Base-by-base conservation (phyloP, 2,113 vertebrate genomes). In the Struthidea cinerea region DNA sequence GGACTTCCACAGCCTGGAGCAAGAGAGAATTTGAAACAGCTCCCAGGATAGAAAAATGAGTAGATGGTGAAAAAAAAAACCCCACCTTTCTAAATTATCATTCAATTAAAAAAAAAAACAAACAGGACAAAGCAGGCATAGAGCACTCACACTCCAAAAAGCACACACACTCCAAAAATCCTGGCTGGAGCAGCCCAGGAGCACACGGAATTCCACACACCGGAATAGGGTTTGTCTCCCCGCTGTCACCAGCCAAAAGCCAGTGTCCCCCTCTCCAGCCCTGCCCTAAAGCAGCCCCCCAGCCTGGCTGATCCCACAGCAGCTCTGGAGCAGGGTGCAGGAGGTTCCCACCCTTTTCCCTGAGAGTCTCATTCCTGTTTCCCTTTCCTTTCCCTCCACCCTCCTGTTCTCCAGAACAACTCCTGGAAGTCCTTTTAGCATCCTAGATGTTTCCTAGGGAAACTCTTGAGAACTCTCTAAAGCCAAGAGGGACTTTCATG, bases 151-250 rank as follows among this genome's bases (percentile, higher is more conserved):
- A 89, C 61, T 53, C 46, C 61, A 60, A 23, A 75, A 68, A 68
- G 56, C 42, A 9, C 49, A 63, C 44, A 46, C 60, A 24, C 33
- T 60, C 39, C 15, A 8, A 50, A 30, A 27, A 6, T 3, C 16
- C 28, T 2, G n/a, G 33, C 14, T 0, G 0, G 42, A 30, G 64
- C 61, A 28, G 69, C 42, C 49, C 28, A 3, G 77, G 26, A 83
- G 20, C 64, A 14, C 16, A 1, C 0, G 0, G 37, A 4, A 5
- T 10, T 44, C 64, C 74, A 56, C 16, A 12, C 2, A 15, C 9
- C 4, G 26, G 39, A 49, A 18, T 0, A 22, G 26, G 10, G 20
- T 2, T 16, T 60, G 53, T 52, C 35, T 19, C 27, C 60, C 28
- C 9, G 4, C 30, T 13, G 37, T 7, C 53, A 17, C 33, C 14